Evolutionary conservation across 1,140 invertebrate genomes (phyloP).

Genomic region (Drosophila insularis): DNA sequence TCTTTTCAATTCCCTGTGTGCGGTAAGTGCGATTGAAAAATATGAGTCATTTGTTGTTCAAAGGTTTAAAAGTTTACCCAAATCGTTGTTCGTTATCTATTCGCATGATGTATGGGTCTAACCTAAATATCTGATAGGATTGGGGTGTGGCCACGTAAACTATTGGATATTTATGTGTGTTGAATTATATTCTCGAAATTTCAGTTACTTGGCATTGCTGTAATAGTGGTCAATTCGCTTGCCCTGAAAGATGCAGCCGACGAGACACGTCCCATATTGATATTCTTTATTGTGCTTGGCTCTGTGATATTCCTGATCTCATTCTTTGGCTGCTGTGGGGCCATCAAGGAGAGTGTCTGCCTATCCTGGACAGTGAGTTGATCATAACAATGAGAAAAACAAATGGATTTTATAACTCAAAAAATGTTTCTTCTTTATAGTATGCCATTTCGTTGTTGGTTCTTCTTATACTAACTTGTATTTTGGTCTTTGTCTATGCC

Average conservation of each 20-base stretch:
- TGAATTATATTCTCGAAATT: neutral
- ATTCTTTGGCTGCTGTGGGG: conserved; percentile 93
- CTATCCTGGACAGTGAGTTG: conserved; percentile 89
- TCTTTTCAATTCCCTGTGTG: conserved; percentile 60
- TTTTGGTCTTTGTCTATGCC: conserved; percentile 45
- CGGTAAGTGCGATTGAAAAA: conserved; percentile 51
- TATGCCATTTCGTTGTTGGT: conserved; percentile 53
- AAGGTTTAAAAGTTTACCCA: neutral
- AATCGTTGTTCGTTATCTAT: conserved; percentile 7
- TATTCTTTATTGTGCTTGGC: conserved; percentile 82
- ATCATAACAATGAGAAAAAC: neutral
- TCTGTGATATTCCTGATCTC: conserved; percentile 75
- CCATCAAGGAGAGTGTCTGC: conserved; percentile 90
- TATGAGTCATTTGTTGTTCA: conserved; percentile 2
- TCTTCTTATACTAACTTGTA: conserved; percentile 40
- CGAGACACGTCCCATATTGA: conserved; percentile 31
- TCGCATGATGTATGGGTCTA: conserved; percentile 16
- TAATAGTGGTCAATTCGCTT: conserved; percentile 50
- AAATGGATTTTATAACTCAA: too few relatives aligned
- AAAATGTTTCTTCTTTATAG: conserved; percentile 23
- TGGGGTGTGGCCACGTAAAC: conserved; percentile 10
- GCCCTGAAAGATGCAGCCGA: conserved; percentile 36
- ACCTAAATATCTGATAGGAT: conserved; percentile 8
- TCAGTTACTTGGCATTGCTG: conserved; percentile 58
- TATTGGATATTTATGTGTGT: conserved; percentile 5